Evolutionary conservation across 2,113 vertebrate species (phyloP), one percentile per base, ranked within the genome.

Genomic region (Prinia subflava): DNA sequence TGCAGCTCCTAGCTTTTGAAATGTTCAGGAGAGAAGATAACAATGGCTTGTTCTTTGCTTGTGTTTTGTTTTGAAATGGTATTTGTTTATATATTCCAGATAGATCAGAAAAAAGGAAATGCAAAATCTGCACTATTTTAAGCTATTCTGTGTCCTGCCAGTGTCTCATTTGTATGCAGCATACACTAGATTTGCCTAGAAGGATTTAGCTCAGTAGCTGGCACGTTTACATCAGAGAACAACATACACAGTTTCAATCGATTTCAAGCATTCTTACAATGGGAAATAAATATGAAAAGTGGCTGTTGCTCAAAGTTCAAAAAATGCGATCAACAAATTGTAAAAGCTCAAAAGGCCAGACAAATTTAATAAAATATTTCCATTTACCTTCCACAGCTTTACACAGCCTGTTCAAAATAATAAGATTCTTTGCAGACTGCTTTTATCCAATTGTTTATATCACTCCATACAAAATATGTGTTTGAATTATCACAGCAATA

Each of bases 301-400:
- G 59, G 76, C 64, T 69, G 82, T 55, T 67, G 89, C 60, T 84
- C 53, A 64, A 92, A 87, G 89, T 94, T 93, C 47, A 92, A 92
- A 78, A 93, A 96, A 94, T 28, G 53, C 63, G 44, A 80, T 85
- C n/a, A 86, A 92, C 81, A 87, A 87, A 91, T 78, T 82, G 67
- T 90, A 95, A 95, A 97, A 94, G 91, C 76, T 46, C 94, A 91
- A 95, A 95, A 95, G 92, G 92, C 79, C 92, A 95, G 87, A 94
- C 70, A 94, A 84, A 96, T 94, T 95, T 96, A 91, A 95, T 92
- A 94, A 95, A 94, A 92, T 96, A 94, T 60, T 96, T 95, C 90
- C 94, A 94, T 94, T 94, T 68, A 92, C 92, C 92, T 94, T 94
- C 89, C 73, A 92, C 77, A 88, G 83, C 73, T 94, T 95, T 94